These are phyloP conservation scores for Eulemur coronatus DNA, from an alignment of 2,797 vertebrate genomes.

Conservation along the genomic window DNA sequence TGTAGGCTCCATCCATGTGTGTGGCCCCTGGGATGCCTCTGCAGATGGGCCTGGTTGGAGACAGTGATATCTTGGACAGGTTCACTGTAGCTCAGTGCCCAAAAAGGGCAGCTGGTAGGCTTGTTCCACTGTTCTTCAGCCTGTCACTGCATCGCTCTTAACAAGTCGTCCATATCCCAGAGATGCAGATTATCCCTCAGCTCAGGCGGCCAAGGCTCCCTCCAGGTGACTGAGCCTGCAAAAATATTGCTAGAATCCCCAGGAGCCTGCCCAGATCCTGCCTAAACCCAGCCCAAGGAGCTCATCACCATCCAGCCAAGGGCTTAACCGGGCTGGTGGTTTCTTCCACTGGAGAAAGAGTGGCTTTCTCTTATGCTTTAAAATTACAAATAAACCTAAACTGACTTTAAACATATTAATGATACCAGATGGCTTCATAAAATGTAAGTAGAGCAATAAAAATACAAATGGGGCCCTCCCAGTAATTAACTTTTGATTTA, in stretches of 20 bases:
- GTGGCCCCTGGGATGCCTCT: constrained; percentile 26
- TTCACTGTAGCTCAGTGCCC: constrained; percentile 51
- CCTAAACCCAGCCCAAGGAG: neutral
- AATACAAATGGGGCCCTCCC: constrained; percentile 71
- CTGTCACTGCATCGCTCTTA: constrained; percentile 66
- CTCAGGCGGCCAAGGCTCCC: constrained; percentile 1
- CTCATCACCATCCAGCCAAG: neutral
- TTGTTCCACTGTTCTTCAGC: constrained; percentile 69
- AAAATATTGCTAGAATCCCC: neutral
- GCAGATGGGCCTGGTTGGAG: constrained; percentile 46
- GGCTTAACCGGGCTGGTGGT: rapidly evolving
- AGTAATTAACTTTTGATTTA: constrained; percentile 80
- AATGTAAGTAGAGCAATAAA: constrained; percentile 82
- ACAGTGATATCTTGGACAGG: constrained; percentile 48
- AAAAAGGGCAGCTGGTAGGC: constrained; percentile 60
- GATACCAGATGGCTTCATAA: constrained; percentile 83
- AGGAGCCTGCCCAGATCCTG: neutral
- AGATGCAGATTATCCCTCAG: constrained; percentile 55
- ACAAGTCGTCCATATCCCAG: constrained; percentile 50
- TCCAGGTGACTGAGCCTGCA: neutral
- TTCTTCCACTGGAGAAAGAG: constrained; percentile 11
- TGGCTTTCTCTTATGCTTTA: constrained; percentile 31
- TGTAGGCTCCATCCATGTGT: neutral
- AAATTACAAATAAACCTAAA: constrained; percentile 69
- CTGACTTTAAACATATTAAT: constrained; percentile 77